Percentiles rank a stretch among this genome's conserved stretches.
Evolutionary conservation across 92 coral and sea anemone genomes (phyloP).

Genomic region (Bergia puertoricense): DNA sequence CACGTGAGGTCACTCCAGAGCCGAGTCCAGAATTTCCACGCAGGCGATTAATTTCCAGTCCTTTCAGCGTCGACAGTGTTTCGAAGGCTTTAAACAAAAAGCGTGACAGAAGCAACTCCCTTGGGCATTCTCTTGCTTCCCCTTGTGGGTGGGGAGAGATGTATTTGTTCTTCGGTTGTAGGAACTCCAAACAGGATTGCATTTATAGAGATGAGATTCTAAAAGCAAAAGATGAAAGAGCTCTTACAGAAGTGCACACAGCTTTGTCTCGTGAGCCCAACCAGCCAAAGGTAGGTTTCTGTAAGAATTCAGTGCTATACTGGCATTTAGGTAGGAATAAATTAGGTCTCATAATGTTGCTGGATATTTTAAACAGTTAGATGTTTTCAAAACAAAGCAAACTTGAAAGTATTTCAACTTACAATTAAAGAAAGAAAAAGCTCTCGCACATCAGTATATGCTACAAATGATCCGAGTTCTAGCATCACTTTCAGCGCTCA

Average conservation of each 20-base stretch:
- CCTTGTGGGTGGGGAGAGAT: constrained; percentile 77
- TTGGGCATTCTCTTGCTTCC: neutral
- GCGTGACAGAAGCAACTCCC: constrained; percentile 12
- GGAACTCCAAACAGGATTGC: constrained; percentile 83
- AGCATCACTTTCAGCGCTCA: neutral
- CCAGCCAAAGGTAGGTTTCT: constrained; percentile 74
- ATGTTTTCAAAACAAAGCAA: too few species aligned
- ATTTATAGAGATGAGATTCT: constrained; percentile 83
- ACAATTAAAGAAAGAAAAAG: too few species aligned
- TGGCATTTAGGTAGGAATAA: neutral
- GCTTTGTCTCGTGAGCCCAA: constrained; percentile 91
- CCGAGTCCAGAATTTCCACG: constrained; percentile 50
- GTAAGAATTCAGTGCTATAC: neutral
- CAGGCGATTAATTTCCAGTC: constrained; percentile 10
- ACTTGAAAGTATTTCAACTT: neutral
- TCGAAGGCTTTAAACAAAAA: neutral
- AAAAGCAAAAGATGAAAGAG: constrained; percentile 68
- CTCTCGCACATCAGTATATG: too few species aligned
- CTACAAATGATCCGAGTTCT: too few species aligned
- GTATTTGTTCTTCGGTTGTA: constrained; percentile 89
- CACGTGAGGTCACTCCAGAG: constrained; percentile 51
- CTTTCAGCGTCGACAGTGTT: neutral
- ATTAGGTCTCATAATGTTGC: neutral
- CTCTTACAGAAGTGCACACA: constrained; percentile 69
- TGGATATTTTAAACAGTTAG: too few species aligned